Percentiles rank a stretch among this genome's conserved stretches.
These are phyloP conservation scores for Diadumene lineata DNA, from an alignment of 92 coral and sea anemone genomes.

Conservation along the genomic window DNA sequence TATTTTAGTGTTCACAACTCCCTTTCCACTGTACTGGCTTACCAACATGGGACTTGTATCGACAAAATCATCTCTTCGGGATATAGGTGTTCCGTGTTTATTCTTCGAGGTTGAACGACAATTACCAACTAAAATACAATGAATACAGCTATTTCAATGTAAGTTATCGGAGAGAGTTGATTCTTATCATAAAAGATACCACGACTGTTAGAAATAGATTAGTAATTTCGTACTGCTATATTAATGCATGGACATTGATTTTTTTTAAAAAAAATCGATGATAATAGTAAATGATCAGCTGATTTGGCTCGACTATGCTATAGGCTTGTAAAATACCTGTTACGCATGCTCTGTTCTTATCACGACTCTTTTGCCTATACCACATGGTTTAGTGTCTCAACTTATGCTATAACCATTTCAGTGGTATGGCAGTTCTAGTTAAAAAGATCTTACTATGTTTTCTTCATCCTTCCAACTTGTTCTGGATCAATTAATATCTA, in stretches of 20 bases:
- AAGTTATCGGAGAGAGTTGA: neutral
- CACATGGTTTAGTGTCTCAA: too few species aligned
- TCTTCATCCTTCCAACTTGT: neutral
- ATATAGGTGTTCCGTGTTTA: neutral
- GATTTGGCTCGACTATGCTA: too few species aligned
- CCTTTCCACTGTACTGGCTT: constrained; percentile 47
- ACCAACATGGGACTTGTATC: constrained; percentile 42
- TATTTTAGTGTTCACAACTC: constrained; percentile 33
- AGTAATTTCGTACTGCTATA: too few species aligned
- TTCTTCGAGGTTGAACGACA: constrained; percentile 4
- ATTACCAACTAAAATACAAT: neutral
- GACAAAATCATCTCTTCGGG: neutral
- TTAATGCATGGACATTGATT: too few species aligned
- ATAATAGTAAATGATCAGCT: too few species aligned
- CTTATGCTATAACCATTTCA: too few species aligned
- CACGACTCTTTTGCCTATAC: too few species aligned
- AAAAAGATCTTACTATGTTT: neutral
- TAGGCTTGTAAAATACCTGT: too few species aligned
- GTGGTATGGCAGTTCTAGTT: too few species aligned
- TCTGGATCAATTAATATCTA: neutral
- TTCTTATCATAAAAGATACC: neutral
- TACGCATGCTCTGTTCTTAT: too few species aligned
- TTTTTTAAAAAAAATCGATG: too few species aligned
- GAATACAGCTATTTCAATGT: neutral
- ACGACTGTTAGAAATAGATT: neutral